Evolutionary conservation across 2,797 vertebrate genomes (phyloP), one percentile per base, ranked within the genome.

Genomic region (Calcarius lapponicus): DNA sequence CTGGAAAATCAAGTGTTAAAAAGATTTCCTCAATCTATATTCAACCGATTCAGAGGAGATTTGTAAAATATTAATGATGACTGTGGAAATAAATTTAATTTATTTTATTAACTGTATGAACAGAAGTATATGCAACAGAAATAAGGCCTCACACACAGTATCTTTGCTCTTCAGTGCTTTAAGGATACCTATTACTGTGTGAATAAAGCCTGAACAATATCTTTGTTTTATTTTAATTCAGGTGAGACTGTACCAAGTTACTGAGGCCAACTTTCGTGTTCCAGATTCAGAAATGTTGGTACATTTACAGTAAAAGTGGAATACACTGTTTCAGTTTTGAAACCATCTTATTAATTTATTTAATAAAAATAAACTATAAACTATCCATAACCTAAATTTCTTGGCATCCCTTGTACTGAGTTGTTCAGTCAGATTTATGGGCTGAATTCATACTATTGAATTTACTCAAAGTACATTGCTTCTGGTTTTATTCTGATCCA

Each of bases 401-500:
- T 82, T 71, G 47, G 48, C 67, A 57, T 71, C 86, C 7, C 1
- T 32, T 75, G 9, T 79, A n/a, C 38, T 45, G 54, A 73, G 79
- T 78, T 86, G 17, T 89, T 84, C 56, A 32, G 31, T 56, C 57
- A 80, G 36, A 92, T 89, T 67, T 84, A 81, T 80, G 51, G 81
- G 32, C 50, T 91, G 67, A 67, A 88, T 90, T 87, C 53, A 32
- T 78, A 51, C 43, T 82, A 29, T 17, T 86, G 83, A 91, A 94
- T 89, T 88, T 80, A 54, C 15, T 81, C 10, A 57, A 67, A 81
- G 56, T 71, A 45, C 40, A 32, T 92, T 91, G 40, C 76, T 92
- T 88, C 70, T 92, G 43, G 31, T 90, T 93, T 92, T 82, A 65
- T 82, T 92, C 76, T 86, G 47, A 86, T 90, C 45, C 50, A 48